A percentile compares a stretch with the other conserved stretches of the same genome.
Evolutionary conservation across 2,797 vertebrate genomes (phyloP).

Genomic region (Propithecus deckenii): DNA sequence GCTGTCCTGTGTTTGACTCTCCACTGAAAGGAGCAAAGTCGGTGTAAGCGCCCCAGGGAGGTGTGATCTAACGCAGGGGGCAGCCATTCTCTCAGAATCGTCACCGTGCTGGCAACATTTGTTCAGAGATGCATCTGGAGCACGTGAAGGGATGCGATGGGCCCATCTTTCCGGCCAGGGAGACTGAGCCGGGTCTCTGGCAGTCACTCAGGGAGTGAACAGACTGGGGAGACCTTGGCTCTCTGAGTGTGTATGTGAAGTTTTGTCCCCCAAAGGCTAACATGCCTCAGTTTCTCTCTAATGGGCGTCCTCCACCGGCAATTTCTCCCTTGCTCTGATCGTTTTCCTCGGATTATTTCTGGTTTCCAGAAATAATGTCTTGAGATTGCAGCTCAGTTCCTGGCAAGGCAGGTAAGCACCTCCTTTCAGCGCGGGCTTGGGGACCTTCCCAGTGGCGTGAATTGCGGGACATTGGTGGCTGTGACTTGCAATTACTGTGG

Average conservation of each 20-base stretch:
- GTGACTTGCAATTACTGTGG: neutral
- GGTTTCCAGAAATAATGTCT: neutral
- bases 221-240: neutral
- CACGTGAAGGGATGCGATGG: neutral
- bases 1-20: neutral
- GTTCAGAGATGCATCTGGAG: neutral
- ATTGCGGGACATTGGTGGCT: neutral
- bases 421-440: neutral
- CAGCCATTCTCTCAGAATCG: neutral
- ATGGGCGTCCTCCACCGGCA: neutral
- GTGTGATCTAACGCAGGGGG: neutral
- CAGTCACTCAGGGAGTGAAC: accelerated
- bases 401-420: neutral
- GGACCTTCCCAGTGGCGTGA: neutral
- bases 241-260: neutral
- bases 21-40: neutral
- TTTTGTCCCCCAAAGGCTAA: neutral
- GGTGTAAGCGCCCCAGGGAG: neutral
- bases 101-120: neutral
- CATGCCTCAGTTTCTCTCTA: neutral
- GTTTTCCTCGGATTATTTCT: neutral
- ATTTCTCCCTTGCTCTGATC: neutral
- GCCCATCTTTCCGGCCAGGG: neutral
- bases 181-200: neutral
- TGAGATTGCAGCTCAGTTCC: neutral